Conservation (phyloP, 2,888 invertebrate genomes). For the Oeneis ivallda region DNA sequence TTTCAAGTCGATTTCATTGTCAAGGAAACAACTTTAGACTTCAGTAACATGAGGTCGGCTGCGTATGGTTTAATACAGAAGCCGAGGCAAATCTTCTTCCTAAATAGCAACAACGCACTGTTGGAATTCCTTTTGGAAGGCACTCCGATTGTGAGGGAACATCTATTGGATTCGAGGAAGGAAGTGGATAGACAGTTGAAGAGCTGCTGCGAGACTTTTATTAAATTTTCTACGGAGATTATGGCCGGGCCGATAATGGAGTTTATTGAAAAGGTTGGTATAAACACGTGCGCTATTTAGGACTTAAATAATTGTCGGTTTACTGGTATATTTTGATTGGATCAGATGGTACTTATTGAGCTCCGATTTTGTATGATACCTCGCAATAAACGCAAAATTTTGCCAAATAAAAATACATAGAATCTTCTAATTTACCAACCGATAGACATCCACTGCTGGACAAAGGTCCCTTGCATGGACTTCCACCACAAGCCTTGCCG, state of each 20-base stretch:
- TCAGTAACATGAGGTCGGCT: constrained; percentile 94
- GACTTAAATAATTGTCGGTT: not conserved
- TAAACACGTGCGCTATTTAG: not conserved
- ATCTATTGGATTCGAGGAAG: constrained; percentile 95
- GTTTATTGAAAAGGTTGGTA: constrained; percentile 85
- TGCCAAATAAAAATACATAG: no score
- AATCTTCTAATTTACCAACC: no score
- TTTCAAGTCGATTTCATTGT: constrained; percentile 97
- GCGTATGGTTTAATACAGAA: constrained; percentile 89
- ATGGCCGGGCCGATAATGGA: constrained; percentile 88
- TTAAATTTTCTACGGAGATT: constrained; percentile 88
- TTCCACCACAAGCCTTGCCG: no score
- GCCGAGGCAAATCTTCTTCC: constrained; percentile 91
- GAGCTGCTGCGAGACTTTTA: constrained; percentile 93
- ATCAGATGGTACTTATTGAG: no score
- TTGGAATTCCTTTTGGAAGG: constrained; percentile 96
- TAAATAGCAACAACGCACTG: constrained; percentile 94
- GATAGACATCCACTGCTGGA: no score
- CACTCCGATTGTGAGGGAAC: constrained; percentile 95
- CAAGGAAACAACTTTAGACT: constrained; percentile 96
- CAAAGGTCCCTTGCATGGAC: no score
- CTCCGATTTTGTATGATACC: no score
- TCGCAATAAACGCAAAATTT: no score
- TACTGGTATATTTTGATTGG: not conserved
- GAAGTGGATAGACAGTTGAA: constrained; percentile 97